Conservation (phyloP, 2,113 vertebrate genomes). For the Pica pica region DNA sequence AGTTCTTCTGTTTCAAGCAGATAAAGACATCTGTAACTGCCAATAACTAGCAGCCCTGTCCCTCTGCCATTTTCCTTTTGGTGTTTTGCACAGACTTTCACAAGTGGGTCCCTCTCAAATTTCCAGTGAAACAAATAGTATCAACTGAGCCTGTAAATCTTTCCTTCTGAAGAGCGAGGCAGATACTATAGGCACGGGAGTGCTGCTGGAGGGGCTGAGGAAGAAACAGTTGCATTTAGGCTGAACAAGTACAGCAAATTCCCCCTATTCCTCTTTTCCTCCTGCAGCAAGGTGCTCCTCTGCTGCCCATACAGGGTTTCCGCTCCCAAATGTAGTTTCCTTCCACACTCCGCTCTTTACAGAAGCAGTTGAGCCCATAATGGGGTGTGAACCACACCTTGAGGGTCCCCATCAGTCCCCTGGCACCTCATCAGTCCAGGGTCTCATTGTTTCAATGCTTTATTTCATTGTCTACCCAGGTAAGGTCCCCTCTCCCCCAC, state of each 20-base stretch:
- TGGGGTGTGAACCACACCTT: neutral
- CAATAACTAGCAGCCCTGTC: neutral
- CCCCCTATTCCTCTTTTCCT: neutral
- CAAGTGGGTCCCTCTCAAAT: neutral
- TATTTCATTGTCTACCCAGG: neutral
- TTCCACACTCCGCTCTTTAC: accelerated
- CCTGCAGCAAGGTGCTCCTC: neutral
- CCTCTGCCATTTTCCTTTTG: slow-evolving; percentile 30
- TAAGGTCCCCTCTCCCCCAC: accelerated
- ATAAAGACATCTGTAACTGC: slow-evolving; percentile 26
- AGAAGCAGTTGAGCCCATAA: neutral
- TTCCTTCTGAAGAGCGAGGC: neutral
- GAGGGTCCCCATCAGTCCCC: neutral
- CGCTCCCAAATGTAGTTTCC: neutral
- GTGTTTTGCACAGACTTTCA: slow-evolving; percentile 22
- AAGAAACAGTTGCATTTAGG: neutral
- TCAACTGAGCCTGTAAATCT: neutral
- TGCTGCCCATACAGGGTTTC: neutral
- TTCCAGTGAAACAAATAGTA: neutral
- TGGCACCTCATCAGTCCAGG: neutral
- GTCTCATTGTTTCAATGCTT: neutral
- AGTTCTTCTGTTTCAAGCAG: neutral
- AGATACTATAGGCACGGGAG: accelerated
- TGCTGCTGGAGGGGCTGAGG: neutral
- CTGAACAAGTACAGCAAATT: neutral